These are phyloP conservation scores for Marmota flaviventris DNA, from an alignment of 2,113 vertebrate species.

Conservation along the genomic window DNA sequence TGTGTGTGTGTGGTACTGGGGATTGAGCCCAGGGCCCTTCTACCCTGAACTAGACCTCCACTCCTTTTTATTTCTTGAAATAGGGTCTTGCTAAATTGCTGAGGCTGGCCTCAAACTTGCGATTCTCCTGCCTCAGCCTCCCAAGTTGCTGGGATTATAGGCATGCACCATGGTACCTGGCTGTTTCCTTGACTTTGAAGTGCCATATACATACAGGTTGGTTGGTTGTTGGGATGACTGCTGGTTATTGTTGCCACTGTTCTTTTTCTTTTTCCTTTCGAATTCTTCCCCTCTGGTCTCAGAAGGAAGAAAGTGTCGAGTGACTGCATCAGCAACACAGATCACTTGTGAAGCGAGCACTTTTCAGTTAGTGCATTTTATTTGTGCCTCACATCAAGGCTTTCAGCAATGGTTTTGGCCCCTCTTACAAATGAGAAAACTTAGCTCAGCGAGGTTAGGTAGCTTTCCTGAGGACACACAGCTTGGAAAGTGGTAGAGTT, in stretches of 20 bases:
- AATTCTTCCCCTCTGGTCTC: slow-evolving; percentile 28
- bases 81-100: too few relatives aligned
- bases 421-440: slow-evolving; percentile 14
- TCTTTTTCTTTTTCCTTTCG: not conserved
- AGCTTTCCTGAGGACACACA: not conserved
- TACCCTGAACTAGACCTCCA: too few relatives aligned
- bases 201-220: not conserved
- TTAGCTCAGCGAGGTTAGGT: slow-evolving; percentile 7
- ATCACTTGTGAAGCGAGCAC: not conserved
- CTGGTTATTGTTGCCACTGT: not conserved
- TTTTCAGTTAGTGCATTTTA: not conserved
- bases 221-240: not conserved
- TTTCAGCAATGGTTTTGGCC: not conserved
- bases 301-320: not conserved
- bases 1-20: too few relatives aligned
- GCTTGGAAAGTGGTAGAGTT: not conserved
- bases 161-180: too few relatives aligned
- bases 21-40: too few relatives aligned
- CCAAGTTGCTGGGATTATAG: too few relatives aligned
- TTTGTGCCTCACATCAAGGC: not conserved
- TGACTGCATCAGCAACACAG: not conserved
- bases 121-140: too few relatives aligned
- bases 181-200: not conserved
- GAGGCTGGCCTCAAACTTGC: too few relatives aligned
- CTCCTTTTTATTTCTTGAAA: too few relatives aligned